phyloP scores from a whole-genome alignment of 2,113 vertebrate species.

The Prunella himalayana region DNA sequence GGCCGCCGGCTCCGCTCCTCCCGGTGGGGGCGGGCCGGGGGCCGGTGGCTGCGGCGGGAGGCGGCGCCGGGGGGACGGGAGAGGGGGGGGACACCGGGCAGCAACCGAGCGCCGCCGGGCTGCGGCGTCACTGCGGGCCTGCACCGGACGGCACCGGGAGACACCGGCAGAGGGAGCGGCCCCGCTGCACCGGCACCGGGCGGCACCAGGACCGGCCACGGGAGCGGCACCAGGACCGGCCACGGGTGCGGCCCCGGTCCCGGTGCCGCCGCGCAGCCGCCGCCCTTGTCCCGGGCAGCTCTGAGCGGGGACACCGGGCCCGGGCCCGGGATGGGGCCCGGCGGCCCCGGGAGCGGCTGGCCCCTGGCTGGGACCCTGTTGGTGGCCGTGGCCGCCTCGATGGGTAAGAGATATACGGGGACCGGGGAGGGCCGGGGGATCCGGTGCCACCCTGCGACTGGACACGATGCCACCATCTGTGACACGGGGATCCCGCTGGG shows the following conservation, averaged over 20 bases:
- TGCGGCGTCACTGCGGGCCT: slow-evolving; percentile 4
- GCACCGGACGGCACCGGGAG: background rate
- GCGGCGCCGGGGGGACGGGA: no score
- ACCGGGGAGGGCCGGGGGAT: no score
- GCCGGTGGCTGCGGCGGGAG: no score
- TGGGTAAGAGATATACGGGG: background rate
- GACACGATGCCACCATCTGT: background rate
- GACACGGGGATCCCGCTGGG: background rate
- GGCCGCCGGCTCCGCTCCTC: background rate
- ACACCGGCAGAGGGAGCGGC: background rate
- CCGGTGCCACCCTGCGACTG: background rate
- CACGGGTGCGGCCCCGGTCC: background rate
- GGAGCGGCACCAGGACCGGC: background rate
- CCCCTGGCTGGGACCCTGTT: slow-evolving; percentile 1
- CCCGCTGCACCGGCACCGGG: background rate
- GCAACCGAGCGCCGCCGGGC: background rate
- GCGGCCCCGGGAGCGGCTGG: background rate
- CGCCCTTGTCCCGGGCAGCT: background rate
- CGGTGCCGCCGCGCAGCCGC: background rate
- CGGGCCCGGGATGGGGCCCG: background rate
- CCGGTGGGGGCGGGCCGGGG: background rate
- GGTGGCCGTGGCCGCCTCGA: background rate
- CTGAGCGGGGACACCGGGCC: background rate
- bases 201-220: background rate
- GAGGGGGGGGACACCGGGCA: background rate